A percentile compares a stretch with the other conserved stretches of the same genome.
These are phyloP conservation scores for Drosophila littoralis DNA, from an alignment of 1,140 invertebrate species.

Conservation along the genomic window DNA sequence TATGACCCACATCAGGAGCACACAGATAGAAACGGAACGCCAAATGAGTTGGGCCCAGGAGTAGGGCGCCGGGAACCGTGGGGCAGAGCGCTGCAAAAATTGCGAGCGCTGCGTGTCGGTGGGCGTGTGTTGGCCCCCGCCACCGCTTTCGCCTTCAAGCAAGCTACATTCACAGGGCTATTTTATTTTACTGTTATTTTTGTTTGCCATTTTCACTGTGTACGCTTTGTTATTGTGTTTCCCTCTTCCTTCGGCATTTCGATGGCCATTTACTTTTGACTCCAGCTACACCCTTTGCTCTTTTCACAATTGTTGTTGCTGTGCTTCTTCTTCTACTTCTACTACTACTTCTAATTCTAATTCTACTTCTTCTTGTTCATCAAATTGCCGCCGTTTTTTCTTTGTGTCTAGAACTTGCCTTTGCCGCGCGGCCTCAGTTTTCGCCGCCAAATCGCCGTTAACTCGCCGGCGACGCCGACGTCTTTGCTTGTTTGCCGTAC, in stretches of 20 bases:
- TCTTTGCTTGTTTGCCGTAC: constrained; percentile 16
- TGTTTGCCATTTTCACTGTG: constrained; percentile 45
- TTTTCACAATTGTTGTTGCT: constrained; percentile 23
- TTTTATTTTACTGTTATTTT: constrained; percentile 74
- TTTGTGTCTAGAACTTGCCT: not conserved
- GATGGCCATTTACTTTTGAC: constrained; percentile 45
- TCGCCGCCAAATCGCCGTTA: constrained; percentile 37
- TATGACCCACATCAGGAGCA: constrained; percentile 77
- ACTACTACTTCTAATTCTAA: constrained; percentile 32
- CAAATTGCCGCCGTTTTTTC: constrained; percentile 14
- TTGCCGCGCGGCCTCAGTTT: constrained; percentile 2
- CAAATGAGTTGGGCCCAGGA: constrained; percentile 21
- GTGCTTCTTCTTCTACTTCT: constrained; percentile 22
- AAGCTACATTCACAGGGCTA: constrained; percentile 67
- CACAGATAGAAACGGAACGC: constrained; percentile 40
- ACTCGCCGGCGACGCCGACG: constrained; percentile 14
- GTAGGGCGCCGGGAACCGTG: not conserved
- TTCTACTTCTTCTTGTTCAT: constrained; percentile 12
- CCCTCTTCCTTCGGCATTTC: constrained; percentile 15
- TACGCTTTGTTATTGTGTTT: constrained; percentile 36
- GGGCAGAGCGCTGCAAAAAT: constrained; percentile 20
- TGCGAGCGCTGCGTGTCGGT: constrained; percentile 42
- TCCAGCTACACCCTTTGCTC: constrained; percentile 57
- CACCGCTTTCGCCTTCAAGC: constrained; percentile 54
- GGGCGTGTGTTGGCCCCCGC: constrained; percentile 18